Conservation (phyloP, 2,113 vertebrate species). For the Myotis lucifugus region DNA sequence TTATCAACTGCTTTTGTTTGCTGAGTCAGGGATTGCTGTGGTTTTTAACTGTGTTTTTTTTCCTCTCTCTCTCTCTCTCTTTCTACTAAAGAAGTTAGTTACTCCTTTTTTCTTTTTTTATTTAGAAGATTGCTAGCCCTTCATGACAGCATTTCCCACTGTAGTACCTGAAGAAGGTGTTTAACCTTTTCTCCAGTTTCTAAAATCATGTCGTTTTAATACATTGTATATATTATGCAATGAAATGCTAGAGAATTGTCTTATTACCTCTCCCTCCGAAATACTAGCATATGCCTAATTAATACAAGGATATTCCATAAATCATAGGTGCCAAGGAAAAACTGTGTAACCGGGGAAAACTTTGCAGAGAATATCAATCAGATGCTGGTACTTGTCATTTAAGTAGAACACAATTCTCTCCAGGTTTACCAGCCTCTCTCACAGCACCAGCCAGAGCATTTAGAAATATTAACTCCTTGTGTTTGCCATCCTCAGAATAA, state of each 20-base stretch:
- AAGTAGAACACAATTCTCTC: conserved; percentile 72
- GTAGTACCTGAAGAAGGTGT: conserved; percentile 42
- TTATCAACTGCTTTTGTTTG: conserved; percentile 81
- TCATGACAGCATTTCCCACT: conserved; percentile 66
- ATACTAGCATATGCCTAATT: conserved; percentile 75
- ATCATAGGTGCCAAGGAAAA: conserved; percentile 74
- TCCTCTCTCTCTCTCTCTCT: background rate
- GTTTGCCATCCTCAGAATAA: background rate
- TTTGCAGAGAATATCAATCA: conserved; percentile 75
- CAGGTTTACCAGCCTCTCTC: conserved; percentile 38
- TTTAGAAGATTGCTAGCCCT: conserved; percentile 48
- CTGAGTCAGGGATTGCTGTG: conserved; percentile 77
- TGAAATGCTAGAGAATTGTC: conserved; percentile 36
- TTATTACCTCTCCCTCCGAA: conserved; percentile 27
- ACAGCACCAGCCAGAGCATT: background rate
- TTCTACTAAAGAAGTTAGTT: conserved; percentile 77
- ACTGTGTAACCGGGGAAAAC: conserved; percentile 48
- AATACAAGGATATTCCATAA: conserved; percentile 70
- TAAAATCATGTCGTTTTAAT: conserved; percentile 39
- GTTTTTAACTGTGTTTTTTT: conserved; percentile 65
- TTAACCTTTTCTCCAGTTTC: conserved; percentile 70
- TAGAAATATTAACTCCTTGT: conserved; percentile 65
- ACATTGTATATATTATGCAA: conserved; percentile 40
- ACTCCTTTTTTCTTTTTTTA: conserved; percentile 58
- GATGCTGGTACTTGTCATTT: conserved; percentile 74